These are phyloP conservation scores for Lithodes maja DNA, from an alignment of 2,888 invertebrate genomes.

Conservation along the genomic window DNA sequence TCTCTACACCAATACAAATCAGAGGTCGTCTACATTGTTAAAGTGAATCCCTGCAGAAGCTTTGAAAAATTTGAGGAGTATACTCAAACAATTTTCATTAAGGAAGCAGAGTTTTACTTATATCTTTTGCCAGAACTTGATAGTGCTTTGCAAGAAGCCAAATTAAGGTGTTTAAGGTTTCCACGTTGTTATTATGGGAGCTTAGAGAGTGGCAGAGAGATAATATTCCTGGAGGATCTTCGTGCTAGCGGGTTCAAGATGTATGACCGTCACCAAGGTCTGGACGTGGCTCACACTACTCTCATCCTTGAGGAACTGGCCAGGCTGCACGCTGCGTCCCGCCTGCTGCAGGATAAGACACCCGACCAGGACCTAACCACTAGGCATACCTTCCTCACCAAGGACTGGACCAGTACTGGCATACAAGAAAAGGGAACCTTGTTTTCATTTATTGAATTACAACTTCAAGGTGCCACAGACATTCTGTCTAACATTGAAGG, in stretches of 20 bases:
- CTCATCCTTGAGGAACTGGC: conserved; percentile 1
- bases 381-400: too few species aligned
- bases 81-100: conserved; percentile 9
- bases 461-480: too few species aligned
- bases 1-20: background rate
- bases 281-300: conserved; percentile 36
- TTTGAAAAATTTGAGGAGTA: conserved; percentile 13
- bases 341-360: background rate
- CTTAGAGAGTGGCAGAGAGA: conserved; percentile 22
- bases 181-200: conserved; percentile 20
- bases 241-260: conserved; percentile 43
- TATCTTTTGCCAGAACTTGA: conserved; percentile 36
- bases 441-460: too few species aligned
- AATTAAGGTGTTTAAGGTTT: background rate
- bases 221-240: conserved; percentile 37
- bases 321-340: conserved; percentile 52
- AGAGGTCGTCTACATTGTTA: conserved; percentile 46
- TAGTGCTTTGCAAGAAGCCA: background rate
- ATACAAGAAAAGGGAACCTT: too few species aligned
- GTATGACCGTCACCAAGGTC: conserved; percentile 37
- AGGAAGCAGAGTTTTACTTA: conserved; percentile 41
- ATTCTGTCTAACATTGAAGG: too few species aligned
- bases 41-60: conserved; percentile 38
- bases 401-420: too few species aligned
- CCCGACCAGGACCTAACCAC: too few species aligned